Conservation (phyloP, 1,140 invertebrate species). For the Carposina sasakii region DNA sequence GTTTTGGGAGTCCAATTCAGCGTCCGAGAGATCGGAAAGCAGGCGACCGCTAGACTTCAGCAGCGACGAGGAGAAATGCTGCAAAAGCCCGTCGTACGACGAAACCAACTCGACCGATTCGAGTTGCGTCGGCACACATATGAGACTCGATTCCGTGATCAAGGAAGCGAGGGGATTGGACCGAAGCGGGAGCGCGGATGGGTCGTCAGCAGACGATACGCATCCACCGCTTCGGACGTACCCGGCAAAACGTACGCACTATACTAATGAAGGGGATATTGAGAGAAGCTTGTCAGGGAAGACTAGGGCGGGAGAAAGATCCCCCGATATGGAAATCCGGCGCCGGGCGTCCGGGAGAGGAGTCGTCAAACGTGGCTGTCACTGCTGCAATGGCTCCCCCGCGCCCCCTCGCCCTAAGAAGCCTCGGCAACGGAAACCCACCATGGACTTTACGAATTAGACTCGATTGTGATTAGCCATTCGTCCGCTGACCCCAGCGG, state of each 20-base stretch:
- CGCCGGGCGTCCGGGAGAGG: conserved; percentile 55
- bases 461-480: too few species aligned
- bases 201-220: conserved; percentile 39
- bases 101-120: conserved; percentile 66
- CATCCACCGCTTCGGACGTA: conserved; percentile 52
- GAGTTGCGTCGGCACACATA: conserved; percentile 49
- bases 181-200: conserved; percentile 35
- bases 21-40: conserved; percentile 52
- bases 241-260: conserved; percentile 40
- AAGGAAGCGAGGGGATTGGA: conserved; percentile 51
- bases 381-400: conserved; percentile 60
- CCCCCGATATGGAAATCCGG: conserved; percentile 32
- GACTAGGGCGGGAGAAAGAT: conserved; percentile 49
- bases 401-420: conserved; percentile 52
- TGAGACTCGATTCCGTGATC: conserved; percentile 64
- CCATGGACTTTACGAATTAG: conserved; percentile 38
- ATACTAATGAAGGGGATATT: conserved; percentile 26
- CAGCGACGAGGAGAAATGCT: conserved; percentile 68
- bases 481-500: too few species aligned
- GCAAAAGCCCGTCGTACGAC: conserved; percentile 64
- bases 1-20: conserved; percentile 66
- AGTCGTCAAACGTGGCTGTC: conserved; percentile 63
- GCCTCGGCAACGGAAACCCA: conserved; percentile 42
- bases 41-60: conserved; percentile 58
- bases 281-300: conserved; percentile 50